Conservation (phyloP, 2,113 vertebrate species). For the Oreochromis niloticus region DNA sequence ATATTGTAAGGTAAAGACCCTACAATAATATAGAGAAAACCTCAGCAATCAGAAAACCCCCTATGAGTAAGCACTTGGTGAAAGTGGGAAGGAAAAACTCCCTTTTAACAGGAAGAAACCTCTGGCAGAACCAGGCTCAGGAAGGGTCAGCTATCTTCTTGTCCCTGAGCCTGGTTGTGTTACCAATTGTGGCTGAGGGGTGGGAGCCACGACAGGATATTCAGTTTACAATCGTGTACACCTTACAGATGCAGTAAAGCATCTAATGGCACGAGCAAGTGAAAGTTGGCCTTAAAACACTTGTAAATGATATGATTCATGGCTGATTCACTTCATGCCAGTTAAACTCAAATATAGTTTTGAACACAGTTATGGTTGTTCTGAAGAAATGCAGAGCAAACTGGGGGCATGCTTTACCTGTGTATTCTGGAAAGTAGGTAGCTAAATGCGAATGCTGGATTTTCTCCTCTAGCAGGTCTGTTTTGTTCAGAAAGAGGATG, state of each 20-base stretch:
- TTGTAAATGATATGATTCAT: background rate
- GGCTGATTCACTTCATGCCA: background rate
- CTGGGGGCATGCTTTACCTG: constrained; percentile 59
- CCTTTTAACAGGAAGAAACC: background rate
- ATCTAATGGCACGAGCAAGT: background rate
- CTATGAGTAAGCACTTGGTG: background rate
- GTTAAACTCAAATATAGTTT: background rate
- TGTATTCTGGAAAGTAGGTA: constrained; percentile 80
- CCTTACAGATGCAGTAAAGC: background rate
- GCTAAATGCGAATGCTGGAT: constrained; percentile 78
- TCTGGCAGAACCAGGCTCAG: background rate
- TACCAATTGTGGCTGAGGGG: background rate
- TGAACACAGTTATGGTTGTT: background rate
- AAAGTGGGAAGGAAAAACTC: background rate
- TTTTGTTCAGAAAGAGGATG: constrained; percentile 89
- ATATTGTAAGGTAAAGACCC: background rate
- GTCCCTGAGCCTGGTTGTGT: background rate
- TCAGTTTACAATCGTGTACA: background rate
- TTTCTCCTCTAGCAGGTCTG: constrained; percentile 84
- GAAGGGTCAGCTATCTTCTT: background rate
- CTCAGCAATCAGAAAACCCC: background rate
- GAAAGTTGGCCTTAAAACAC: background rate
- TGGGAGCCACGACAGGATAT: background rate
- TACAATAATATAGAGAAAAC: background rate
- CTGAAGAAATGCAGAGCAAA: background rate